A percentile compares a stretch with the other conserved stretches of the same genome.
These are phyloP conservation scores for Mesorhabditis belari DNA, from an alignment of 2,888 invertebrate species.

Conservation along the genomic window DNA sequence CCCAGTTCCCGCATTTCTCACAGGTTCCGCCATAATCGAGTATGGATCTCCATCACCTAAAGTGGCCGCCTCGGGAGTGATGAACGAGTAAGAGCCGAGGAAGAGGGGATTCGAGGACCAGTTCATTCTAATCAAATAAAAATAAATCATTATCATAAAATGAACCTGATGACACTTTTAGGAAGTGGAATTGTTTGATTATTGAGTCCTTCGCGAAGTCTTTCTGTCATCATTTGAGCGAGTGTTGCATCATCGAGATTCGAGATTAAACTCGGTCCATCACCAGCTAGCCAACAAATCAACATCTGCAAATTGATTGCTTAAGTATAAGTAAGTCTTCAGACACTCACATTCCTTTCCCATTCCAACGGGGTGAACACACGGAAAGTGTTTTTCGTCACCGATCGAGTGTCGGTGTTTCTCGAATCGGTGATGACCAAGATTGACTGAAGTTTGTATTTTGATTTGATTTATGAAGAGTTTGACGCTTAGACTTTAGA, in stretches of 20 bases:
- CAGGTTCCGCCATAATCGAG: background rate
- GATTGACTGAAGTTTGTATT: background rate
- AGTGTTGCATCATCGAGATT: background rate
- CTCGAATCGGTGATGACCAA: background rate
- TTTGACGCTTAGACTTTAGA: no score
- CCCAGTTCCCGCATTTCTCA: background rate
- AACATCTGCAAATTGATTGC: slow-evolving; percentile 14
- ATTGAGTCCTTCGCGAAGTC: background rate
- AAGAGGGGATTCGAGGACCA: background rate
- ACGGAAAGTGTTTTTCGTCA: slow-evolving; percentile 15
- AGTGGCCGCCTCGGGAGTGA: background rate
- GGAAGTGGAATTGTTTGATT: background rate
- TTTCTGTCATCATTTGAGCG: background rate
- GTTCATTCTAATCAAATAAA: background rate
- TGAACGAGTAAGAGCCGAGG: background rate
- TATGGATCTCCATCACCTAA: background rate
- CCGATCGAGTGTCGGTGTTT: no score
- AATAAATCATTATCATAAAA: no score
- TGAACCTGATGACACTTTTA: background rate
- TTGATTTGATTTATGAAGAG: slow-evolving; percentile 5
- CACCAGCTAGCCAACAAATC: slow-evolving; percentile 30
- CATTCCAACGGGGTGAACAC: slow-evolving; percentile 30
- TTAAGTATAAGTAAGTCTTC: background rate
- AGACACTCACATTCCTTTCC: slow-evolving; percentile 15
- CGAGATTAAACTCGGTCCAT: slow-evolving; percentile 15